Evolutionary conservation across 2,113 vertebrate genomes (phyloP).

Genomic region (Thamnaconus septentrionalis): DNA sequence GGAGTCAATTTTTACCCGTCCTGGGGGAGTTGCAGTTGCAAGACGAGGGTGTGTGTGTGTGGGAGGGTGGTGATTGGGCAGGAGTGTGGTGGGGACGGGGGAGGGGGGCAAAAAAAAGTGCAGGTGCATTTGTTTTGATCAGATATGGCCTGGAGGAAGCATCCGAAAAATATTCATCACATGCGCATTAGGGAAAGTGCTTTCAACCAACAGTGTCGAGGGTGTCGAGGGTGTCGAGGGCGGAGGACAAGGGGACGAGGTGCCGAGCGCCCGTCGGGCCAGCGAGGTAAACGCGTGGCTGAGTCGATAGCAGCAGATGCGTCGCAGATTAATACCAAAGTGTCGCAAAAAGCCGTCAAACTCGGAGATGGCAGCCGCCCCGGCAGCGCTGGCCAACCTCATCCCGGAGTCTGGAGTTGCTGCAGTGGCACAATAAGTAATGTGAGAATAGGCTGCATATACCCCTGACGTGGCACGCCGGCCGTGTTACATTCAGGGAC

Average conservation of each 20-base stretch:
- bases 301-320: constrained; percentile 58
- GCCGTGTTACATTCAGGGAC: too few relatives aligned
- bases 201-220: constrained; percentile 68
- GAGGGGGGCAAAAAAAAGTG: constrained; percentile 53
- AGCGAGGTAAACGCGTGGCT: constrained; percentile 29
- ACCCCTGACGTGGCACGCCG: too few relatives aligned
- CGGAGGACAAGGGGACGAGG: constrained; percentile 15
- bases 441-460: too few relatives aligned
- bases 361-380: constrained; percentile 40
- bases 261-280: constrained; percentile 40
- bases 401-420: constrained; percentile 18
- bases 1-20: constrained; percentile 85
- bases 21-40: constrained; percentile 80
- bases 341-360: constrained; percentile 57
- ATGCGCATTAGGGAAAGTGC: constrained; percentile 67
- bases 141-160: constrained; percentile 78
- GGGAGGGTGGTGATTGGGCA: too few relatives aligned
- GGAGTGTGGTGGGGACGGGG: background rate
- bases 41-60: constrained; percentile 17
- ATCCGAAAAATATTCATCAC: constrained; percentile 78
- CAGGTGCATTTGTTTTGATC: constrained; percentile 85
- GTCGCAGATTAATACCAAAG: constrained; percentile 59
- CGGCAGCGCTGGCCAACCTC: constrained; percentile 7
- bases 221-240: background rate
- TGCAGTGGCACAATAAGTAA: constrained; percentile 12